Conservation (phyloP, 1,140 invertebrate genomes). For the Octopus sinensis region DNA sequence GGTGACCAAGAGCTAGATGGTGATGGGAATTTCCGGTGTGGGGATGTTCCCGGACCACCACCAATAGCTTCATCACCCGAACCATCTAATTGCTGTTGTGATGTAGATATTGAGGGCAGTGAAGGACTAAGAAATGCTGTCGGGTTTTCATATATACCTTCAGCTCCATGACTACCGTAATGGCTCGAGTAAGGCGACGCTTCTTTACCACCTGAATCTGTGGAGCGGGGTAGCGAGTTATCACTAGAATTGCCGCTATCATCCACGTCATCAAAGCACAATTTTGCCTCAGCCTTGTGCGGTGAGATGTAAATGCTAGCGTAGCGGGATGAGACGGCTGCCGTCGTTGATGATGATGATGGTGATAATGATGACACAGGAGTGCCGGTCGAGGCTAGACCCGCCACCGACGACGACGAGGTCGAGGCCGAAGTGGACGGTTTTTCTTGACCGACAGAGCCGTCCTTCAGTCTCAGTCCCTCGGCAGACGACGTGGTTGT, state of each 20-base stretch:
- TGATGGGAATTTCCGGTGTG: background rate
- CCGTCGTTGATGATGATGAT: slow-evolving; percentile 23
- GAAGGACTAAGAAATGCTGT: slow-evolving; percentile 36
- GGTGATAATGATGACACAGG: slow-evolving; percentile 32
- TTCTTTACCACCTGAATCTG: slow-evolving; percentile 38
- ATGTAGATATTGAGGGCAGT: slow-evolving; percentile 24
- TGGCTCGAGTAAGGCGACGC: slow-evolving; percentile 36
- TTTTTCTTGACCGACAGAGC: background rate
- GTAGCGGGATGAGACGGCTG: slow-evolving; percentile 43
- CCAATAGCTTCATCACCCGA: slow-evolving; percentile 1
- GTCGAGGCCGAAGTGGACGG: slow-evolving; percentile 4
- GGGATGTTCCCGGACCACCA: background rate
- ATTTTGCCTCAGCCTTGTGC: slow-evolving; percentile 48
- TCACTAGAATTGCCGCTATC: slow-evolving; percentile 50
- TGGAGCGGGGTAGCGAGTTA: slow-evolving; percentile 45
- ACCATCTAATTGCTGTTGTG: background rate
- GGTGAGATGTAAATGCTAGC: slow-evolving; percentile 53
- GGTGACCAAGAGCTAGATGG: slow-evolving; percentile 22
- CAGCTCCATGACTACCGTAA: slow-evolving; percentile 31
- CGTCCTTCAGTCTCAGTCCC: background rate
- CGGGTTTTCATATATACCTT: slow-evolving; percentile 35
- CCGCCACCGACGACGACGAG: slow-evolving; percentile 29
- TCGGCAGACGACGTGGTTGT: background rate
- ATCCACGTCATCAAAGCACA: slow-evolving; percentile 43
- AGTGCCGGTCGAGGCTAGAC: slow-evolving; percentile 26